Base-by-base conservation (phyloP, 2,888 invertebrate species). In the Keiferia lycopersicella region DNA sequence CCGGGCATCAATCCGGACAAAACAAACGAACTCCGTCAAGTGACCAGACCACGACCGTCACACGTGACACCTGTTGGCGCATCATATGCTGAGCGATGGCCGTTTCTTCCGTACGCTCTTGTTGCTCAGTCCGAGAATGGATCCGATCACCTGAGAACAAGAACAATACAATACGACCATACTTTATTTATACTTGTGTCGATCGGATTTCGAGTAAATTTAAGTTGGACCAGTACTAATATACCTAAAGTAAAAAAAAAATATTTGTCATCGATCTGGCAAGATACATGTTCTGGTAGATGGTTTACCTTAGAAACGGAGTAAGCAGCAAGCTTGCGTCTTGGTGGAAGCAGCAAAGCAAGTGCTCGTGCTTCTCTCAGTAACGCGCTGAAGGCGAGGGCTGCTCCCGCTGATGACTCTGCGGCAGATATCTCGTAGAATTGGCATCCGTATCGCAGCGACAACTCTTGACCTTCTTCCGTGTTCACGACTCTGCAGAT, bases 391-490 rank as follows among this genome's bases (percentile, higher is more conserved):
- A 96, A 96, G 60, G 96, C 96, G 64, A 96, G 89, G 45, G 96
- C 95, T 0, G 96, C 96, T 65, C 96, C 96, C 0, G 96, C 96
- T 74, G 94, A 94, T 74, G 95, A 96, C 83, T 96, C 96, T 39
- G 96, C 96, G 12, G 96, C 96, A 64, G 96, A 96, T 65, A 96
- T 96, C 86, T 96, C 96, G 86, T 96, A 96, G 86, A 96, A 96
- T 84, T 96, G 96, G 76, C 96, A 96, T 51, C 96, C 95, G 81
- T 94, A 96, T 69, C 95, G 94, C 73, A 96, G 84, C 14, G 96
- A 96, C 69, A 96, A 80, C 82, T 96, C 96, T 75, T 96, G 96
- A 50, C 96, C 96, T 76, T 95, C 96, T 80, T 96, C 95, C 50
- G 96, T 96, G 77, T 95, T 95, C 62, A 96, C 94, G 87, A 94